Conservation (phyloP, 2,888 invertebrate genomes). For the Dastarcus helophoroides region DNA sequence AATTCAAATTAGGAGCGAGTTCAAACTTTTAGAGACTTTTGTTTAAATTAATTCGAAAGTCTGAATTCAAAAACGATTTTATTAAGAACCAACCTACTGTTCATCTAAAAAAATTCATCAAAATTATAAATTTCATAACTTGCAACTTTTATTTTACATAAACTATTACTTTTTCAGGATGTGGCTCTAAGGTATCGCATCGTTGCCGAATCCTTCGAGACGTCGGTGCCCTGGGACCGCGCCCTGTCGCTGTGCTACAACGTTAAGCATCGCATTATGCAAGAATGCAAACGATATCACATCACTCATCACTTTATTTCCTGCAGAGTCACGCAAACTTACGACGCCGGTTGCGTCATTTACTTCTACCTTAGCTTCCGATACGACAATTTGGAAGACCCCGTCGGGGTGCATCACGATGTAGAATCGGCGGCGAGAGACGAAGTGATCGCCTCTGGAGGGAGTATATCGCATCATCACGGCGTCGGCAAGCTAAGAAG, state of each 20-base stretch:
- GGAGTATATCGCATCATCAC: slow-evolving; percentile 93
- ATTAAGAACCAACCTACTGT: too few species aligned
- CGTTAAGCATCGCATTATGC: slow-evolving; percentile 69
- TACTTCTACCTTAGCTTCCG: slow-evolving; percentile 47
- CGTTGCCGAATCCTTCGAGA: slow-evolving; percentile 96
- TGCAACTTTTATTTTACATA: too few species aligned
- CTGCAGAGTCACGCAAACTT: slow-evolving; percentile 88
- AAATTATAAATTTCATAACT: too few species aligned
- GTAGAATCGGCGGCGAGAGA: slow-evolving; percentile 83
- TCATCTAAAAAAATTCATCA: too few species aligned
- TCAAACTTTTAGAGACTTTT: too few species aligned
- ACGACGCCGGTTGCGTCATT: slow-evolving; percentile 93
- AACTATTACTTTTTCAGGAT: slow-evolving; percentile 54
- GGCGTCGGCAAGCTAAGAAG: slow-evolving; percentile 89
- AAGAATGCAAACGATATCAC: slow-evolving; percentile 47
- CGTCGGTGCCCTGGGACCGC: slow-evolving; percentile 95
- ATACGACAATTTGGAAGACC: slow-evolving; percentile 58
- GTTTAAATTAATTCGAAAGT: too few species aligned
- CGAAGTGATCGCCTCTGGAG: slow-evolving; percentile 82
- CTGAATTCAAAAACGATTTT: too few species aligned
- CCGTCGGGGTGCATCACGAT: slow-evolving; percentile 69
- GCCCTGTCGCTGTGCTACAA: slow-evolving; percentile 72
- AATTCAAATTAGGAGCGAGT: too few species aligned
- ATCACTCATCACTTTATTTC: slow-evolving; percentile 59
- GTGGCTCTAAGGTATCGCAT: slow-evolving; percentile 77